These are phyloP conservation scores for Syncerus caffer DNA, from an alignment of 2,797 vertebrate genomes.

Conservation along the genomic window DNA sequence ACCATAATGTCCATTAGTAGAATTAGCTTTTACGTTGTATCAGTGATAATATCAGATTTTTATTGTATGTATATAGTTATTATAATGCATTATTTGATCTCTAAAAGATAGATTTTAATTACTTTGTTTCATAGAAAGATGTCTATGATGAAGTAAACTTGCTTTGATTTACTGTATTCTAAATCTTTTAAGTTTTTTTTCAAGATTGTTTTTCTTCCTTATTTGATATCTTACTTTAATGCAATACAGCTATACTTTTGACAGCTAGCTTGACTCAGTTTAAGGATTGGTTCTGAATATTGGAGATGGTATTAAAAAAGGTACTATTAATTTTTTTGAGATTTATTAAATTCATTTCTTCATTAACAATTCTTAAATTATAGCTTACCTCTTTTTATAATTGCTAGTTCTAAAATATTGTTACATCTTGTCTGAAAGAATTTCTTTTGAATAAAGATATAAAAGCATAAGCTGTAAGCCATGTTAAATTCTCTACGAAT, in stretches of 20 bases:
- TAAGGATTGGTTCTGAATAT: neutral
- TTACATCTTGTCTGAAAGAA: constrained; percentile 37
- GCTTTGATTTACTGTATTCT: constrained; percentile 46
- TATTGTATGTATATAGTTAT: constrained; percentile 26
- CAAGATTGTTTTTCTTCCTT: neutral
- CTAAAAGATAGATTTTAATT: constrained; percentile 46
- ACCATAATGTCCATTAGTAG: neutral
- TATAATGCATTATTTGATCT: constrained; percentile 23
- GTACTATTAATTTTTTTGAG: constrained; percentile 4
- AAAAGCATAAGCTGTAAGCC: neutral
- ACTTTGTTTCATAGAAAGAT: constrained; percentile 47
- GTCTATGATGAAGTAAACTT: constrained; percentile 48
- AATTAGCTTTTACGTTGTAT: constrained; percentile 12
- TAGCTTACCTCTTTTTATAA: constrained; percentile 42
- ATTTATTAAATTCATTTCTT: constrained; percentile 42
- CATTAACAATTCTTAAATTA: neutral
- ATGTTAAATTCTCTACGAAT: constrained; percentile 37
- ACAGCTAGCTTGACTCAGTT: constrained; percentile 37
- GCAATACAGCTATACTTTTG: constrained; percentile 40
- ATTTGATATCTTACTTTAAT: constrained; percentile 49
- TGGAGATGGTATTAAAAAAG: neutral
- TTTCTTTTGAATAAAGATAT: constrained; percentile 51
- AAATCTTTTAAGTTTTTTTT: neutral
- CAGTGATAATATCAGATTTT: neutral
- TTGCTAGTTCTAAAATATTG: constrained; percentile 41